Base-by-base conservation (phyloP, 2,113 vertebrate species). In the Entelurus aequoreus region DNA sequence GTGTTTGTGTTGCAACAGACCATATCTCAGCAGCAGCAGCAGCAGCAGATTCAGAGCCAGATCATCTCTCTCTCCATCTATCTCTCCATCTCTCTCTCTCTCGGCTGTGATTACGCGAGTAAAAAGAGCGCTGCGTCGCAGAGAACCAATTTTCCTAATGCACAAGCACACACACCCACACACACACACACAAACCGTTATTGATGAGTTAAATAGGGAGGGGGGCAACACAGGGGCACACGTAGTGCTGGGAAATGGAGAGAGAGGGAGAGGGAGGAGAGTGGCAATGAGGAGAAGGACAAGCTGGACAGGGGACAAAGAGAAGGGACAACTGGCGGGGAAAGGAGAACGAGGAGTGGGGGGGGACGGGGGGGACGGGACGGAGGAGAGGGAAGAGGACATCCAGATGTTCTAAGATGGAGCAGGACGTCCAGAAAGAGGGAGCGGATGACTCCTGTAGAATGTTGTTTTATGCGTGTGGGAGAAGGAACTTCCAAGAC, bases 131-230 rank as follows among this genome's bases (percentile, higher is more conserved):
- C 78, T 80, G 68, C 81, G 84, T 78, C 86, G 83, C 84, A 88
- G 84, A 86, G 84, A 88, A 83, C 81, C 86, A 88, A 88, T 88
- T 84, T 87, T 87, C 70, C 79, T 88, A 86, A 88, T 87, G 86
- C 83, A 88, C 84, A 74, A 80, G 75, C 74, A 66, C 65, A 70
- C 77, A 71, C 72, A 66, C 74, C 64, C 77, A 73, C 58, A 19
- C 74, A 66, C 65, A 70, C 77, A 71, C 72, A 66, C 74, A 66
- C 77, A 73, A 54, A 81, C 69, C 83, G 87, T 88, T 90, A 90
- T 90, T 90, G 88, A 91, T 89, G 88, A 87, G 86, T 77, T 78
- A 84, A 83, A 89, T 87, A 84, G 83, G 84, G 86, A 83, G 80
- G 72, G 80, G 81, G 77, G 67, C 75, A 81, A 81, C 66, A 67